These are phyloP conservation scores for Eupithecia exiguata DNA, from an alignment of 2,888 invertebrate genomes.

Conservation along the genomic window DNA sequence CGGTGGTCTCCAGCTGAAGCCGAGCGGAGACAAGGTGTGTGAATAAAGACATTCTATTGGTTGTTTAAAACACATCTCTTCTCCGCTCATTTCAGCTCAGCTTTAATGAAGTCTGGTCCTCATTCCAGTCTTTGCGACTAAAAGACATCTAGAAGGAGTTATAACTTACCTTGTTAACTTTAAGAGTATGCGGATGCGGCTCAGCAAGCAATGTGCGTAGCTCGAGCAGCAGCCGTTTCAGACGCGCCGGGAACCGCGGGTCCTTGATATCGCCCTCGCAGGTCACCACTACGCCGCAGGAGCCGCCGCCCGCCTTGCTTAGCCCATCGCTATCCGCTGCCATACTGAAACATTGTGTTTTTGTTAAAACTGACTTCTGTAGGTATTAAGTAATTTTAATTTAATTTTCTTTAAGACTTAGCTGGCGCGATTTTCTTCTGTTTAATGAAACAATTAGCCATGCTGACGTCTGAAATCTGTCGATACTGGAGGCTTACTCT, in stretches of 20 bases:
- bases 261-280: constrained; percentile 96
- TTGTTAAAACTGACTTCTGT: not conserved
- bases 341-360: constrained; percentile 79
- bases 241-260: constrained; percentile 92
- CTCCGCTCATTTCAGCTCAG: no score
- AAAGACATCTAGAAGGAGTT: not conserved
- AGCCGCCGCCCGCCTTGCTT: constrained; percentile 92
- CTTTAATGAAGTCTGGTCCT: no score
- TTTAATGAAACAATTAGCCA: no score
- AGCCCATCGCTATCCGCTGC: constrained; percentile 92
- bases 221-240: constrained; percentile 90
- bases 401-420: no score
- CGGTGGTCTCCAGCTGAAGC: no score
- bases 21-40: no score
- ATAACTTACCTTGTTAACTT: constrained; percentile 85
- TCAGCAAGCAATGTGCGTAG: constrained; percentile 90
- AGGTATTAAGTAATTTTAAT: not conserved
- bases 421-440: no score
- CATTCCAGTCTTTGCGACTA: not conserved
- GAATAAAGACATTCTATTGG: no score
- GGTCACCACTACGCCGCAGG: constrained; percentile 95
- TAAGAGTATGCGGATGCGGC: constrained; percentile 81
- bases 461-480: no score
- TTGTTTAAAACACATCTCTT: no score
- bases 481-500: no score